Base-by-base conservation (phyloP, 2,113 vertebrate species). In the Sinocyclocheilus rhinocerous region DNA sequence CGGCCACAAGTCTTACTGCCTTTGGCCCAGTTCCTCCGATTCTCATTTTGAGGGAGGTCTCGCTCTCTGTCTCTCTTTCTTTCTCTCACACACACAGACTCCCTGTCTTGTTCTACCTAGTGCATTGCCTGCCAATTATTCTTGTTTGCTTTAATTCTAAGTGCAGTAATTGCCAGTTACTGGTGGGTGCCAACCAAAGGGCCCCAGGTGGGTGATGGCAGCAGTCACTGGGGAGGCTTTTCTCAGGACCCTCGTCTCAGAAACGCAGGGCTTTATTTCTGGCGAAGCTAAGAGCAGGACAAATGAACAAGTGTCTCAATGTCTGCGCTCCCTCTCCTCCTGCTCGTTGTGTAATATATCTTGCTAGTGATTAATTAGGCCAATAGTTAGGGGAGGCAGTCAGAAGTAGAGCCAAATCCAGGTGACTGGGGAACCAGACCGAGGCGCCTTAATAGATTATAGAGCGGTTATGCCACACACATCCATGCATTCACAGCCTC, bases 61-160 rank as follows among this genome's bases (percentile, higher is more conserved):
- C 48, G 59, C 42, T 85, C 76, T 77, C 75, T 78, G 42, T 29
- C 29, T 45, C 42, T 80, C 48, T 59, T 50, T 80, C 29, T 13
- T 24, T 8, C 13, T 26, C 42, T 4, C 42, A 45, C 8, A 45
- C 42, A 45, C 8, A 45, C 29, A 67, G 22, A 80, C 69, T 36
- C 42, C 11, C 52, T 33, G 29, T 78, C 86, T 57, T 24, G 33
- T 72, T 59, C 63, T 33, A 16, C 33, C 63, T 73, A 81, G 80
- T 45, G 22, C 57, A 29, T 26, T 13, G 20, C 36, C 73, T 81
- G 86, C 86, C 86, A 84, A 82, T 84, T 84, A 81, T 36, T 82
- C 65, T 20, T 88, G 76, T 90, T 86, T 87, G 73, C 87, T 86
- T 90, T 90, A 84, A 83, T 84, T 89, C 79, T 55, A 33, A 89